Conservation (phyloP, 2,888 invertebrate species). For the Drosophila mettleri region DNA sequence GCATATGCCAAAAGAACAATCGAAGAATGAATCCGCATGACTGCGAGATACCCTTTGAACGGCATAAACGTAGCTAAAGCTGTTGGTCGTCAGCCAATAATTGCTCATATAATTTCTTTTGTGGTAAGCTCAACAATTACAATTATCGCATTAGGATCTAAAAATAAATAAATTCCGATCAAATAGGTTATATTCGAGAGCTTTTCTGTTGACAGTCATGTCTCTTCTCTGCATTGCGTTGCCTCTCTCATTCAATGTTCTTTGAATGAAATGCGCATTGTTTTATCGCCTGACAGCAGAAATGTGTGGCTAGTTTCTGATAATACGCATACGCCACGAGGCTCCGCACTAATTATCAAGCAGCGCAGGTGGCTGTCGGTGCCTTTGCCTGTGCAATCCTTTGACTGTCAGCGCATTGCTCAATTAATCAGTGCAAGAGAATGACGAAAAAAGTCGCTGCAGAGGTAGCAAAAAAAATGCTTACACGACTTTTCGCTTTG, state of each 20-base stretch:
- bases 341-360: slow-evolving; percentile 59
- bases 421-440: slow-evolving; percentile 74
- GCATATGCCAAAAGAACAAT: slow-evolving; percentile 48
- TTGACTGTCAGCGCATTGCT: slow-evolving; percentile 50
- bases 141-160: too few relatives aligned
- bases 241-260: background rate
- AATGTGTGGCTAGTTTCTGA: slow-evolving; percentile 36
- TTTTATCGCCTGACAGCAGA: slow-evolving; percentile 35
- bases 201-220: slow-evolving; percentile 35
- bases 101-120: too few relatives aligned
- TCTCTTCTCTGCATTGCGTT: slow-evolving; percentile 31
- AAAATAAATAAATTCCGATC: too few relatives aligned
- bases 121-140: too few relatives aligned
- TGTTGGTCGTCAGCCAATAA: too few relatives aligned
- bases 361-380: slow-evolving; percentile 15
- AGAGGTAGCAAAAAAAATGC: slow-evolving; percentile 49
- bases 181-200: slow-evolving; percentile 32
- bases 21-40: slow-evolving; percentile 3
- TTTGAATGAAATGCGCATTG: slow-evolving; percentile 35
- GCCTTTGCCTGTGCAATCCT: slow-evolving; percentile 12
- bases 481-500: slow-evolving; percentile 83
- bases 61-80: too few relatives aligned
- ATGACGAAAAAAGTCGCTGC: slow-evolving; percentile 41
- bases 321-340: slow-evolving; percentile 59
- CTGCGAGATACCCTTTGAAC: slow-evolving; percentile 14